These are phyloP conservation scores for Morelia viridis DNA, from an alignment of 2,797 vertebrate genomes.

Conservation along the genomic window DNA sequence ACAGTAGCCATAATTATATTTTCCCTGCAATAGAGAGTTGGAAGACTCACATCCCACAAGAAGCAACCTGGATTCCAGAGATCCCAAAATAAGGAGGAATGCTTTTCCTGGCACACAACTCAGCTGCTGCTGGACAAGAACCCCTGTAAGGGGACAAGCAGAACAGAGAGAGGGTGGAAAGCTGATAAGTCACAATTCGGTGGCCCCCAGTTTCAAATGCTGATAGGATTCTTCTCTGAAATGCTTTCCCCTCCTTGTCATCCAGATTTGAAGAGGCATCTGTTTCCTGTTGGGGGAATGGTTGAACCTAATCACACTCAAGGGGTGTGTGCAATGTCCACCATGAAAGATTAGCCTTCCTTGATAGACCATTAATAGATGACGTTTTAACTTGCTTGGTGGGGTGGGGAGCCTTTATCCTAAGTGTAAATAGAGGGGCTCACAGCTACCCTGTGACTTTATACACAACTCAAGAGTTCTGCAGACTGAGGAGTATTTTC, in stretches of 20 bases:
- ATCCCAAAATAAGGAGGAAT: not conserved
- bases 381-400: slow-evolving; percentile 6
- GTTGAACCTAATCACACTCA: not conserved
- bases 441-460: not conserved
- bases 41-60: not conserved
- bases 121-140: not conserved
- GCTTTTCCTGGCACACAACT: not conserved
- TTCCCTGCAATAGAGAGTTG: too few relatives aligned
- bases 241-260: not conserved
- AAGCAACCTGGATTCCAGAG: slow-evolving; percentile 8
- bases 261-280: not conserved
- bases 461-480: not conserved
- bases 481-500: not conserved
- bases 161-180: not conserved
- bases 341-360: slow-evolving; percentile 10
- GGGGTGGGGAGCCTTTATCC: slow-evolving; percentile 5
- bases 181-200: not conserved
- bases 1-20: not conserved
- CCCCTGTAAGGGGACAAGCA: fast-evolving
- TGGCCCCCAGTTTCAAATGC: fast-evolving
- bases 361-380: not conserved
- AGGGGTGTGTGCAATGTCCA: fast-evolving
- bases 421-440: slow-evolving; percentile 22
- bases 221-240: not conserved
- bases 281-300: not conserved